A percentile compares a stretch with the other conserved stretches of the same genome.
These are phyloP conservation scores for Mercenaria mercenaria DNA, from an alignment of 1,140 invertebrate species.

Conservation along the genomic window DNA sequence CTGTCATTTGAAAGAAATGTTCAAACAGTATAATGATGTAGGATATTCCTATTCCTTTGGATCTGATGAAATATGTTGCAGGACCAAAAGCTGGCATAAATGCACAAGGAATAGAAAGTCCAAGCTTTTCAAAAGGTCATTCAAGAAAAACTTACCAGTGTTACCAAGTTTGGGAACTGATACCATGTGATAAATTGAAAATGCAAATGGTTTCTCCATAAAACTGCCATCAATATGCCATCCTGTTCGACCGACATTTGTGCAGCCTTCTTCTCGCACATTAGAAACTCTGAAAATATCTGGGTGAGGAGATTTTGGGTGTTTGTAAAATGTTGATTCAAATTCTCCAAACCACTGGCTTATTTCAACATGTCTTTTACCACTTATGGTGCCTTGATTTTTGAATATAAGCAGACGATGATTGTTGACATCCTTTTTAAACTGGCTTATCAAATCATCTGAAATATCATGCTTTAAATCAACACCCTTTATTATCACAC, in stretches of 20 bases:
- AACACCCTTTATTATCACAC: slow-evolving; percentile 84
- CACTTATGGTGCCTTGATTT: slow-evolving; percentile 86
- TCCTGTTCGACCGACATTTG: slow-evolving; percentile 86
- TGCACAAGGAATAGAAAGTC: too few species aligned
- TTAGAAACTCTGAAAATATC: slow-evolving; percentile 87
- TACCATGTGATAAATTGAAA: slow-evolving; percentile 86
- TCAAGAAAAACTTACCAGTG: slow-evolving; percentile 78
- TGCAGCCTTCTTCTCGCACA: slow-evolving; percentile 86
- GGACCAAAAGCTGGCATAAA: too few species aligned
- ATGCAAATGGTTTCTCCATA: slow-evolving; percentile 86
- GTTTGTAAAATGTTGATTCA: slow-evolving; percentile 87
- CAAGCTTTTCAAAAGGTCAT: too few species aligned
- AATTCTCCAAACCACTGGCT: slow-evolving; percentile 87
- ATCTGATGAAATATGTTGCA: too few species aligned
- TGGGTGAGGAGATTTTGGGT: slow-evolving; percentile 86
- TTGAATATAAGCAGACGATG: slow-evolving; percentile 86
- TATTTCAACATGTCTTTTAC: slow-evolving; percentile 87
- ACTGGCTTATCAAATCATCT: slow-evolving; percentile 84
- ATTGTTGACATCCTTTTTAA: slow-evolving; percentile 85
- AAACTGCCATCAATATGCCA: slow-evolving; percentile 88
- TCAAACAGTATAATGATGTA: too few species aligned
- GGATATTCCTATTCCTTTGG: too few species aligned
- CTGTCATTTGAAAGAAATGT: too few species aligned
- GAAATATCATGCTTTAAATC: slow-evolving; percentile 84
- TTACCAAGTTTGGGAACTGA: slow-evolving; percentile 85